Conservation (phyloP, 2,113 vertebrate species). For the Dicentrarchus labrax region DNA sequence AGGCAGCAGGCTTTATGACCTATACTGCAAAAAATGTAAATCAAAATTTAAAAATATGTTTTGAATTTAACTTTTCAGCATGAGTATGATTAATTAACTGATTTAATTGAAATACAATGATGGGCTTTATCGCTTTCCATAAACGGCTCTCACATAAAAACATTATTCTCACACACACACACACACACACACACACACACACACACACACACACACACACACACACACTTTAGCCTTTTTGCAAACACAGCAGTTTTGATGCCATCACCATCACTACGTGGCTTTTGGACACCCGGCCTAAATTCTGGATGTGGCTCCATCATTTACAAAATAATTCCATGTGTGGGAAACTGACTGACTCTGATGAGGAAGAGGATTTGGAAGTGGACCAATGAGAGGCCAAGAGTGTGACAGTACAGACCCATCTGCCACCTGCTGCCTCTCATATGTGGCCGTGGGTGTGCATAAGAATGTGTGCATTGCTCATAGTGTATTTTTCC, state of each 20-base stretch:
- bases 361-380: constrained; percentile 16
- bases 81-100: neutral
- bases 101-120: constrained; percentile 7
- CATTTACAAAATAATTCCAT: constrained; percentile 26
- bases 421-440: constrained; percentile 23
- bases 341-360: neutral
- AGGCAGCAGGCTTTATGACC: no score
- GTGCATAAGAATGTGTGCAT: neutral
- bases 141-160: neutral
- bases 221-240: constrained; percentile 6
- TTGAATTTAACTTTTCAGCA: neutral
- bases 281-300: neutral
- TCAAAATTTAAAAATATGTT: neutral
- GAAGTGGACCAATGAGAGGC: constrained; percentile 7
- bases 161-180: neutral
- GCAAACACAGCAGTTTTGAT: constrained; percentile 5
- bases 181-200: neutral
- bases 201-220: neutral
- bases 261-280: constrained; percentile 17
- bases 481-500: constrained; percentile 32
- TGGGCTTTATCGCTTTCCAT: constrained; percentile 3
- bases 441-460: constrained; percentile 16
- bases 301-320: neutral
- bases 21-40: no score
- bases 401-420: neutral